Conservation (phyloP, 2,888 invertebrate genomes). For the Taenaris catops region DNA sequence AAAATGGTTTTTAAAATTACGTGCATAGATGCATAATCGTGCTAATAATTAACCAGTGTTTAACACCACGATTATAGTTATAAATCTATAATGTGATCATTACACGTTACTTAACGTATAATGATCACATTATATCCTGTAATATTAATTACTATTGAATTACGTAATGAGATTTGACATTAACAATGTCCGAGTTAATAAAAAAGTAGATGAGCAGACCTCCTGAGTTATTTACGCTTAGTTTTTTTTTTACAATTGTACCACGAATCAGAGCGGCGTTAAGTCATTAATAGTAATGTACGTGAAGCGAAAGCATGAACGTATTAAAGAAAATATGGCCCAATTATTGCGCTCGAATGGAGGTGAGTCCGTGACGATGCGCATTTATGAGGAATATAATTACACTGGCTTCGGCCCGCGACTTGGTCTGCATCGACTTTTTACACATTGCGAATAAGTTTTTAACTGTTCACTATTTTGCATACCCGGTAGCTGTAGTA, state of each 20-base stretch:
- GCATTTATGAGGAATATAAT: slow-evolving; percentile 9
- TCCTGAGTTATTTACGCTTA: slow-evolving; percentile 8
- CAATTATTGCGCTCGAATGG: slow-evolving; percentile 49
- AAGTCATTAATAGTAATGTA: slow-evolving; percentile 17
- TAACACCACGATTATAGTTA: no score
- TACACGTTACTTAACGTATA: no score
- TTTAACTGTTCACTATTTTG: no score
- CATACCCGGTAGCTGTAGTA: no score
- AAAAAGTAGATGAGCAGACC: slow-evolving; percentile 12
- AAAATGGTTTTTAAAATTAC: no score
- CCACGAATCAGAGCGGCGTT: slow-evolving; percentile 24
- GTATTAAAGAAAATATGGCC: slow-evolving; percentile 36
- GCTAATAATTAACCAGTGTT: no score
- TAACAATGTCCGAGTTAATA: slow-evolving; percentile 4
- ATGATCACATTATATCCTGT: slow-evolving; percentile 1
- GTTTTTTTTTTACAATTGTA: slow-evolving; percentile 20
- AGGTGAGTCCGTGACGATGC: slow-evolving; percentile 23
- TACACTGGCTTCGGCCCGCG: no score
- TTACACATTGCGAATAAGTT: no score
- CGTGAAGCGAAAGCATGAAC: slow-evolving; percentile 53
- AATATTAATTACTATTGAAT: slow-evolving; percentile 4
- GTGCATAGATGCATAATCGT: no score
- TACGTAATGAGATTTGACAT: slow-evolving; percentile 3
- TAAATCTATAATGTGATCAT: no score
- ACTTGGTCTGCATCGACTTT: no score